phyloP scores from a whole-genome alignment of 2,113 vertebrate species.

The Lasiurus borealis region DNA sequence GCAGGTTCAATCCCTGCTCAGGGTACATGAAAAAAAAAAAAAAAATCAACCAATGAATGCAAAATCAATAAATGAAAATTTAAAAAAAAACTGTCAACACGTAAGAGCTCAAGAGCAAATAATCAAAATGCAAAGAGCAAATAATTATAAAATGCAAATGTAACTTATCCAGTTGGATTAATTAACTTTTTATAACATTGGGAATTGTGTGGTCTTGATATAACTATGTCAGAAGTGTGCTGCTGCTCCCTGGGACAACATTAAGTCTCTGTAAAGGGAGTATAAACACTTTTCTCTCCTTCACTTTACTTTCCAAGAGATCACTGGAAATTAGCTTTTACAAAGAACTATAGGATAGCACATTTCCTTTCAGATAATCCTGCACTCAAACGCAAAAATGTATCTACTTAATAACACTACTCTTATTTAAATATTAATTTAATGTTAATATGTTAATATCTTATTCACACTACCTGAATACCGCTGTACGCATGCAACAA shows the following conservation, averaged over 20 bases:
- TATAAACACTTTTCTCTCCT: neutral
- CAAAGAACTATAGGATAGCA: constrained; percentile 22
- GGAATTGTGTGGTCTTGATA: neutral
- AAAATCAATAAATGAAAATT: neutral
- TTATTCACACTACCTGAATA: constrained; percentile 32
- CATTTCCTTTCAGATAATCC: constrained; percentile 54
- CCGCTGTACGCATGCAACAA: neutral
- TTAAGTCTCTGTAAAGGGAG: constrained; percentile 6
- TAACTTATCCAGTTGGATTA: neutral
- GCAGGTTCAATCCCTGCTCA: neutral
- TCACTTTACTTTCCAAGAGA: constrained; percentile 32
- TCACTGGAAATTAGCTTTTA: constrained; percentile 32
- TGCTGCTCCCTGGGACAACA: neutral
- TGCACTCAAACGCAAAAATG: constrained; percentile 21
- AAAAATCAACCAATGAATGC: neutral
- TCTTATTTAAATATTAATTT: neutral
- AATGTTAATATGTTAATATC: neutral
- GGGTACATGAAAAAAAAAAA: neutral
- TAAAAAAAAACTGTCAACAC: neutral
- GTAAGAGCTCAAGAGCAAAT: neutral
- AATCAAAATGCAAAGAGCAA: constrained; percentile 23
- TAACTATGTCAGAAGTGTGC: neutral
- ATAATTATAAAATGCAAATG: constrained; percentile 2
- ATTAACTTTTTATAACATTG: neutral
- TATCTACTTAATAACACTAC: constrained; percentile 42